A percentile compares a stretch with the other conserved stretches of the same genome.
phyloP scores from a whole-genome alignment of 2,113 vertebrate genomes.

The Lepus europaeus region DNA sequence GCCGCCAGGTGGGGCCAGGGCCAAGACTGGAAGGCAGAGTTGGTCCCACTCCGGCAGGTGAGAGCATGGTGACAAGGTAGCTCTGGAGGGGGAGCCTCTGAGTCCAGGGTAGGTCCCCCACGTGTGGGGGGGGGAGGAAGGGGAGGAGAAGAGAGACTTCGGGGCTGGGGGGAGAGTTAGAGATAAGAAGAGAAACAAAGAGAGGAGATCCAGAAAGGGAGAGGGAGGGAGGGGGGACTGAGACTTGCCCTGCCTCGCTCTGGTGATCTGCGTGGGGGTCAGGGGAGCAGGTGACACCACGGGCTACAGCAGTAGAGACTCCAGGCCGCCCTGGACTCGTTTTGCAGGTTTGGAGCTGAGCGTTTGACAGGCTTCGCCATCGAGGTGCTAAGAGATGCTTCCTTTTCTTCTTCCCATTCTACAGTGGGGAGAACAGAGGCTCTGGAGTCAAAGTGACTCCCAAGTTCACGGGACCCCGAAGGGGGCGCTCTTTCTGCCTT shows the following conservation, averaged over 20 bases:
- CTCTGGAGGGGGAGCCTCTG: background rate
- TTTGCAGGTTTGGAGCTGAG: background rate
- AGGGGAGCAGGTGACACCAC: background rate
- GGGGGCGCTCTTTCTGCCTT: background rate
- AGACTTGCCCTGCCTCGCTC: background rate
- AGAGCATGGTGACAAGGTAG: background rate
- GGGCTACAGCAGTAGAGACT: background rate
- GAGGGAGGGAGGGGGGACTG: background rate
- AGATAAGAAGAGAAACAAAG: background rate
- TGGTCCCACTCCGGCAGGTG: background rate
- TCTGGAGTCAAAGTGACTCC: background rate
- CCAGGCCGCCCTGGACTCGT: fast-evolving
- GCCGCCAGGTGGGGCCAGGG: background rate
- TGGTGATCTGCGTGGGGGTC: background rate
- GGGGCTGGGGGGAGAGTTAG: no score
- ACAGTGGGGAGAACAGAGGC: background rate
- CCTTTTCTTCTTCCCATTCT: background rate
- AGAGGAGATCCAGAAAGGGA: background rate
- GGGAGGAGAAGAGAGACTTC: background rate
- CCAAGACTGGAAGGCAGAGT: background rate
- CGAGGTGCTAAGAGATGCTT: background rate
- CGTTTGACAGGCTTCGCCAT: background rate
- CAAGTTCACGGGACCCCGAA: background rate
- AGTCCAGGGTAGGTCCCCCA: background rate
- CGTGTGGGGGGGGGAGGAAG: background rate